Percentiles rank a stretch among this genome's conserved stretches.
phyloP scores from a whole-genome alignment of 2,888 invertebrate species.

The Atherix ibis region DNA sequence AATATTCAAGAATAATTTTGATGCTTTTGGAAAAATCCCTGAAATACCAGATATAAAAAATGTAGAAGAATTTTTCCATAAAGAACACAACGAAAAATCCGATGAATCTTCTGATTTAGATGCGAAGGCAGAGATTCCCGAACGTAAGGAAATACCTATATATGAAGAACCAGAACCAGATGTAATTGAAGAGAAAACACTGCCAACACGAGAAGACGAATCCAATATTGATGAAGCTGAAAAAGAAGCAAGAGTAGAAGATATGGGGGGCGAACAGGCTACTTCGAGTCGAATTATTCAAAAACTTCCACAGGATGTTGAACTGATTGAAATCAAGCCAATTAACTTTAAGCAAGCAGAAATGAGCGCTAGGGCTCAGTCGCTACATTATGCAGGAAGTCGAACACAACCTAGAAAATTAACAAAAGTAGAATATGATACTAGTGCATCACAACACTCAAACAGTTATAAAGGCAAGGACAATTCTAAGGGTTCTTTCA shows the following conservation, averaged over 20 bases:
- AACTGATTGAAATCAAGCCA: slow-evolving; percentile 18
- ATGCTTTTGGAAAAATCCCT: slow-evolving; percentile 24
- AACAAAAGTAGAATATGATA: background rate
- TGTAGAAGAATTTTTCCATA: background rate
- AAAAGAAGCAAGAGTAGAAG: slow-evolving; percentile 7
- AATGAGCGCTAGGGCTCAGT: slow-evolving; percentile 10
- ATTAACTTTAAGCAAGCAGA: slow-evolving; percentile 6
- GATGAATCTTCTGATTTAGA: slow-evolving; percentile 28
- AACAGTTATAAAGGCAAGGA: background rate
- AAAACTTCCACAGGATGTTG: slow-evolving; percentile 28
- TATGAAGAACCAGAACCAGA: slow-evolving; percentile 4
- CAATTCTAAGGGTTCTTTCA: background rate
- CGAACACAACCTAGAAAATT: background rate
- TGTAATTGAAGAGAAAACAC: slow-evolving; percentile 1
- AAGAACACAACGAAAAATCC: background rate
- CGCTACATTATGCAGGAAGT: slow-evolving; percentile 5
- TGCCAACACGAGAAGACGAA: slow-evolving; percentile 4
- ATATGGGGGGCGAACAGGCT: slow-evolving; percentile 9
- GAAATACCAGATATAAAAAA: slow-evolving; percentile 25
- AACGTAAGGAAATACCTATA: slow-evolving; percentile 6
- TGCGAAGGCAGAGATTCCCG: slow-evolving; percentile 13
- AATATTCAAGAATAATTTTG: slow-evolving; percentile 28
- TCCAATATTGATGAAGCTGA: slow-evolving; percentile 5
- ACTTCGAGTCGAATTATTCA: slow-evolving; percentile 14
- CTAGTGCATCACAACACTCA: background rate